These are phyloP conservation scores for Thamnaconus septentrionalis DNA, from an alignment of 2,113 vertebrate genomes.

Conservation along the genomic window DNA sequence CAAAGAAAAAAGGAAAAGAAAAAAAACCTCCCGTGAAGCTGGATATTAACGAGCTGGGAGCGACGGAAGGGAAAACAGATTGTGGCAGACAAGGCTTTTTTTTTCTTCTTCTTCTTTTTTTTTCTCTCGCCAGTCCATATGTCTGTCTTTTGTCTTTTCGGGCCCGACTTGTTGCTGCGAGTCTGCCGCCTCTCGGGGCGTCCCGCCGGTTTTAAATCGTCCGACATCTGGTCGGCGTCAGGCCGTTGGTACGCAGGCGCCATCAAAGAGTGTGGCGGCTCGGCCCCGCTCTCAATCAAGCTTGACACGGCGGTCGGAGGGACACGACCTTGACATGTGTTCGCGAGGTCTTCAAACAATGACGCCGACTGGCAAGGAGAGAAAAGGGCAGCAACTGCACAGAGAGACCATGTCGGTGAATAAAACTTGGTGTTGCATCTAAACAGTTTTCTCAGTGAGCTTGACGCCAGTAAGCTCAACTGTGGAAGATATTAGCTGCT, in stretches of 20 bases:
- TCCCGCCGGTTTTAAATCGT: neutral
- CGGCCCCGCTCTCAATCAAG: slow-evolving; percentile 18
- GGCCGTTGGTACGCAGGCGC: slow-evolving; percentile 21
- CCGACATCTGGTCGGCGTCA: slow-evolving; percentile 45
- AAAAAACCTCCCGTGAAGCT: slow-evolving; percentile 21
- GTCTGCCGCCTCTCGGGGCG: slow-evolving; percentile 8
- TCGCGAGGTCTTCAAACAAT: slow-evolving; percentile 55
- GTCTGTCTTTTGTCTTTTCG: slow-evolving; percentile 27
- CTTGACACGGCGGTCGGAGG: neutral
- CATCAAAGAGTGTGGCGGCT: slow-evolving; percentile 24
- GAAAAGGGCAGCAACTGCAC: no score
- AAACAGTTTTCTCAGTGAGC: slow-evolving; percentile 42
- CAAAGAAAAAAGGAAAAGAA: slow-evolving; percentile 15
- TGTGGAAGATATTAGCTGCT: slow-evolving; percentile 37
- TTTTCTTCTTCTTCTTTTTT: no score
- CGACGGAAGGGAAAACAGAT: slow-evolving; percentile 5
- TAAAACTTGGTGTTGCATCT: slow-evolving; percentile 25
- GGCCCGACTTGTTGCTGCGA: slow-evolving; percentile 1
- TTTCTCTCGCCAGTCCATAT: slow-evolving; percentile 24
- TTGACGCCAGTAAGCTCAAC: slow-evolving; percentile 35
- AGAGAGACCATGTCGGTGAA: no score
- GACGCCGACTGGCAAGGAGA: no score
- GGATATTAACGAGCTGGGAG: slow-evolving; percentile 12
- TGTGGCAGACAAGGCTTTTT: slow-evolving; percentile 16
- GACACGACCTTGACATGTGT: slow-evolving; percentile 20